phyloP scores from a whole-genome alignment of 2,797 vertebrate species.

The Sylvilagus floridanus region DNA sequence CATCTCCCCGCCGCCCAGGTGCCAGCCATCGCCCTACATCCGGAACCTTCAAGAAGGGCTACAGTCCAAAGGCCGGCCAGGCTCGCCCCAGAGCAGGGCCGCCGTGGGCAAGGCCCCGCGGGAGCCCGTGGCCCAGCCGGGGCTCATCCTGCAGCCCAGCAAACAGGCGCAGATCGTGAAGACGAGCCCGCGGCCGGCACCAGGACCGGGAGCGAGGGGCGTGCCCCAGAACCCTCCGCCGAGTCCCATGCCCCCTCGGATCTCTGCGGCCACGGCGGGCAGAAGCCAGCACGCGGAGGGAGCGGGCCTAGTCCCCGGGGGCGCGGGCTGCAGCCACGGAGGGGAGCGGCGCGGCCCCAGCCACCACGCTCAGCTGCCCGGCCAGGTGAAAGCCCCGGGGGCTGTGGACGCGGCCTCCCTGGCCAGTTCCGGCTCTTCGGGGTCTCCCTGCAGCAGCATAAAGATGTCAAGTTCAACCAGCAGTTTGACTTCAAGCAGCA shows the following conservation, averaged over 20 bases:
- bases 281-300: conserved; percentile 83
- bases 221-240: conserved; percentile 91
- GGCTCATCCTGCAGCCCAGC: conserved; percentile 92
- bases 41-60: conserved; percentile 89
- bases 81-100: conserved; percentile 88
- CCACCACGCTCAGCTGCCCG: conserved; percentile 84
- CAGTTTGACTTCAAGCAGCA: conserved; percentile 93
- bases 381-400: conserved; percentile 88
- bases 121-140: conserved; percentile 91
- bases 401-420: conserved; percentile 87
- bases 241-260: conserved; percentile 91
- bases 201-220: conserved; percentile 87
- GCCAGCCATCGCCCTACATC: conserved; percentile 87
- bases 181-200: conserved; percentile 95
- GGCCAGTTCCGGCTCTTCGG: conserved; percentile 74
- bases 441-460: conserved; percentile 88
- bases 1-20: conserved; percentile 82
- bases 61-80: conserved; percentile 87
- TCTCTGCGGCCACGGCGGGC: conserved; percentile 82
- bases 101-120: conserved; percentile 85
- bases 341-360: conserved; percentile 86
- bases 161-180: conserved; percentile 99
- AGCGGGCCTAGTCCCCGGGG: conserved; percentile 10
- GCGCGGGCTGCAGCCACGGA: conserved; percentile 75
- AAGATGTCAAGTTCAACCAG: conserved; percentile 93